Evolutionary conservation across 1,140 invertebrate genomes (phyloP).

Genomic region (Pemphigus obesinymphae): DNA sequence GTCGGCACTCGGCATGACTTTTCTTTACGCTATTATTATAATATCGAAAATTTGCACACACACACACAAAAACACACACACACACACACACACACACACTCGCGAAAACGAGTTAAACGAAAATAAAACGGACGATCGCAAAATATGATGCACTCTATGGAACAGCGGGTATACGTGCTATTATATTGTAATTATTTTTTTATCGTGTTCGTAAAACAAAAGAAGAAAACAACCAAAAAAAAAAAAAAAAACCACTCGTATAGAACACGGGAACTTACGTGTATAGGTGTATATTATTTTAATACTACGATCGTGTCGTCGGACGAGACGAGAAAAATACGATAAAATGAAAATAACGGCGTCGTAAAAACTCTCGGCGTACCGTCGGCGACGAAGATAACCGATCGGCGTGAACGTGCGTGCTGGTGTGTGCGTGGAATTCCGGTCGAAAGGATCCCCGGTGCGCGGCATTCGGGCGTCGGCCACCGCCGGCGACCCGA

Average conservation of each 20-base stretch:
- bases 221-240: too few relatives aligned
- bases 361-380: background rate
- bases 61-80: background rate
- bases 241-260: too few relatives aligned
- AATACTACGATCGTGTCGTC: too few relatives aligned
- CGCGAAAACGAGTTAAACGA: background rate
- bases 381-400: background rate
- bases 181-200: too few relatives aligned
- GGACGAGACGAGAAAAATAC: background rate
- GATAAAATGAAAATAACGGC: background rate
- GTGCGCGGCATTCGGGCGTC: conserved; percentile 38
- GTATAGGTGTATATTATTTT: too few relatives aligned
- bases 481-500: conserved; percentile 21
- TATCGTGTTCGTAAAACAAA: too few relatives aligned
- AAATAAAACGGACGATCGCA: too few relatives aligned
- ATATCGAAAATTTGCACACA: background rate
- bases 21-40: too few relatives aligned
- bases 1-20: conserved; percentile 13
- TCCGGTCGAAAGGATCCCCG: conserved; percentile 41
- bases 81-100: background rate
- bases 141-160: too few relatives aligned
- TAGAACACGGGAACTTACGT: too few relatives aligned
- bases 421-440: conserved; percentile 40
- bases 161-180: too few relatives aligned
- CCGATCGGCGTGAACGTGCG: conserved; percentile 7